Evolutionary conservation across 2,797 vertebrate species (phyloP).

Genomic region (Amphiprion clarkii): DNA sequence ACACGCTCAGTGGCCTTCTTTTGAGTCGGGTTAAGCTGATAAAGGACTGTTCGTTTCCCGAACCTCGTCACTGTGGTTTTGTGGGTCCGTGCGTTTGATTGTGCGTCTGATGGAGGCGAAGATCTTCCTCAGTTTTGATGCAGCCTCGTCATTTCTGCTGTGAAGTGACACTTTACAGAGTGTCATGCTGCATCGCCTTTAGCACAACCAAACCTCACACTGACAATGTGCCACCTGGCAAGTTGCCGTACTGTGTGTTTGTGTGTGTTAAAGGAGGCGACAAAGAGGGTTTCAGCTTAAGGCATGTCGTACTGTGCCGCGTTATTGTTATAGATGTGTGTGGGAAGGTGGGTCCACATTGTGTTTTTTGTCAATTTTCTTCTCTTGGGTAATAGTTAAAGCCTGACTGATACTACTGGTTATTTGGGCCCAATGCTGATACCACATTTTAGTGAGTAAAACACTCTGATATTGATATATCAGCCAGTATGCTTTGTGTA

Average conservation of each 20-base stretch:
- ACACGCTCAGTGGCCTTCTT: conserved; percentile 33
- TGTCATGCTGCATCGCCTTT: conserved; percentile 47
- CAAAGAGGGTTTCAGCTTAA: neutral
- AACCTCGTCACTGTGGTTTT: neutral
- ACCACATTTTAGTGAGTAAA: too few relatives aligned
- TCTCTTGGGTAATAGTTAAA: too few relatives aligned
- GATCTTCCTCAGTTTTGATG: conserved; percentile 27
- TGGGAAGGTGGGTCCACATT: too few relatives aligned
- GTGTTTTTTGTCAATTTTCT: too few relatives aligned
- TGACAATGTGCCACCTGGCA: conserved; percentile 50
- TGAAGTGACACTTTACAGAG: conserved; percentile 58
- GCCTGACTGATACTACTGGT: too few relatives aligned
- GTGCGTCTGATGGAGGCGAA: conserved; percentile 1
- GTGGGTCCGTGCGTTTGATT: neutral
- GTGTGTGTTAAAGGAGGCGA: conserved; percentile 9
- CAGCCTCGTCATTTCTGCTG: conserved; percentile 37
- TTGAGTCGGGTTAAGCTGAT: conserved; percentile 49
- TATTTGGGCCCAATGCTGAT: too few relatives aligned
- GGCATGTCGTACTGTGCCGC: neutral
- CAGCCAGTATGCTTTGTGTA: too few relatives aligned
- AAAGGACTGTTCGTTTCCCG: conserved; percentile 1
- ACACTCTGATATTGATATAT: too few relatives aligned
- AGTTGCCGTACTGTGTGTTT: conserved; percentile 23
- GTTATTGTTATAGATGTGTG: neutral
- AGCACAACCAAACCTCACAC: conserved; percentile 40